Conservation (phyloP, 1,140 invertebrate species). For the Brachionus sp. region DNA sequence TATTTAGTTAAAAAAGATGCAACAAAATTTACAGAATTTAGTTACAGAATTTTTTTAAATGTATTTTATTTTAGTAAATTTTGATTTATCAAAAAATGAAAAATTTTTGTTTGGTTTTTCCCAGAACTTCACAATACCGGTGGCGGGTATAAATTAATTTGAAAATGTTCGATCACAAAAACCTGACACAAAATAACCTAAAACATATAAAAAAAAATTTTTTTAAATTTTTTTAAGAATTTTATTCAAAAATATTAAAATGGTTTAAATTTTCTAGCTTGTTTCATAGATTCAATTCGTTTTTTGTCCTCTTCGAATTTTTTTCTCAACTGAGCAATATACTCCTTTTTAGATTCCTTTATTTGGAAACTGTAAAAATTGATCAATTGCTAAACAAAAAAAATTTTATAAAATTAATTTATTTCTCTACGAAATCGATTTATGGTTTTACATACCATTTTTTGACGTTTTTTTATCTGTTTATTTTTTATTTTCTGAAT, state of each 20-base stretch:
- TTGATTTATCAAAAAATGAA: too few relatives aligned
- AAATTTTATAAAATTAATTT: neutral
- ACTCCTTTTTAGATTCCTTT: slow-evolving; percentile 44
- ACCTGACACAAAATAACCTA: neutral
- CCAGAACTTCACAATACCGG: too few relatives aligned
- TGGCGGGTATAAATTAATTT: too few relatives aligned
- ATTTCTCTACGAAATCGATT: neutral
- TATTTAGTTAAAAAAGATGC: too few relatives aligned
- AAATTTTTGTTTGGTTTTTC: too few relatives aligned
- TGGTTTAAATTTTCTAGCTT: slow-evolving; percentile 43
- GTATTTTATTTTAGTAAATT: too few relatives aligned
- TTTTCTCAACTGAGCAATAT: slow-evolving; percentile 25
- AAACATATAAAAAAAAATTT: neutral
- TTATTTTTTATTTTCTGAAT: slow-evolving; percentile 29
- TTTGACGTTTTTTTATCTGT: slow-evolving; percentile 30
- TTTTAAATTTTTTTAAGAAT: neutral
- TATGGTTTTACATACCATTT: slow-evolving; percentile 13
- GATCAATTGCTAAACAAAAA: slow-evolving; percentile 26
- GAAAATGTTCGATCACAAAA: too few relatives aligned
- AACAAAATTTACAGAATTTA: too few relatives aligned
- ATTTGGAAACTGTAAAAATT: slow-evolving; percentile 46
- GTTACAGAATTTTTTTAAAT: too few relatives aligned
- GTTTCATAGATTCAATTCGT: slow-evolving; percentile 36
- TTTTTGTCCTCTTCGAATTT: slow-evolving; percentile 44
- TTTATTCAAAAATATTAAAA: neutral